Conservation (phyloP, 2,888 invertebrate genomes). For the Polyploca ridens region DNA sequence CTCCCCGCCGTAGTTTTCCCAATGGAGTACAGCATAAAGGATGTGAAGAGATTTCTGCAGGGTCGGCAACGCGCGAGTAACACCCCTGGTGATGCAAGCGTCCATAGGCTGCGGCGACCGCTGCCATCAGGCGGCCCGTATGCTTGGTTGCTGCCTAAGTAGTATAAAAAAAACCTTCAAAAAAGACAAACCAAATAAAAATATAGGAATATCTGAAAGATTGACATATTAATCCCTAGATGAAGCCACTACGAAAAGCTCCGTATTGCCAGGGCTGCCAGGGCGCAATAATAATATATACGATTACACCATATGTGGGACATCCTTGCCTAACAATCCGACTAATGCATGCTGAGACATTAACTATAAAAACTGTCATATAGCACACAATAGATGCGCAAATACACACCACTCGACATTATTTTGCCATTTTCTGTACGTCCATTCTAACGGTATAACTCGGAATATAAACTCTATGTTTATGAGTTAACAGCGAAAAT, state of each 20-base stretch:
- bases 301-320: constrained; percentile 61
- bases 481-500: background rate
- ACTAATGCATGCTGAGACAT: constrained; percentile 67
- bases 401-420: constrained; percentile 42
- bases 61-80: no score
- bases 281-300: constrained; percentile 32
- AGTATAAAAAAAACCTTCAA: no score
- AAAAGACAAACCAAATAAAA: background rate
- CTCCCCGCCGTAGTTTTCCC: no score
- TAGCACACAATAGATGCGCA: constrained; percentile 51
- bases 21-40: no score
- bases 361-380: constrained; percentile 66
- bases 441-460: background rate
- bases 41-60: no score
- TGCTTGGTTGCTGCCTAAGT: no score
- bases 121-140: no score
- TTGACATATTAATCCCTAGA: no score
- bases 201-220: background rate
- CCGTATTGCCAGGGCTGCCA: background rate
- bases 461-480: constrained; percentile 10
- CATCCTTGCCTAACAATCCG: constrained; percentile 57
- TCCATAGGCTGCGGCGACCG: no score
- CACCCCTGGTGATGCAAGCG: no score
- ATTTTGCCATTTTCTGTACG: constrained; percentile 31
- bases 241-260: background rate